Evolutionary conservation across 2,888 invertebrate genomes (phyloP), one percentile per base, ranked within the genome.

Genomic region (Tuta absoluta): DNA sequence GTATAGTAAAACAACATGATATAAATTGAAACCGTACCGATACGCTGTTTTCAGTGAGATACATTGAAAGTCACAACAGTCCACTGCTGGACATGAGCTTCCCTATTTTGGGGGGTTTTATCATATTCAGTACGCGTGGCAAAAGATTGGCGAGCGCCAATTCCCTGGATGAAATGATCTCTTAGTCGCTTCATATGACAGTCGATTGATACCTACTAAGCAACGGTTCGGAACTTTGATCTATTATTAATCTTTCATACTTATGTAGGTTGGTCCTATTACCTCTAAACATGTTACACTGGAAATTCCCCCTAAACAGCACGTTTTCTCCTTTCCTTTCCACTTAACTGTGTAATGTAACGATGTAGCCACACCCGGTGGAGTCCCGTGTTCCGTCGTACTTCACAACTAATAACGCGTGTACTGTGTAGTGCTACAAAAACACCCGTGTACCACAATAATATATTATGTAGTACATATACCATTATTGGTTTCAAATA

Each of bases 261-360:
- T 5, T 4, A 38, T 11, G 38, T 12, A 11, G 2, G 11, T 38
- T 10, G 12, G 11, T 11, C 11, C 38, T 38, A 38, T 38, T 38
- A 5, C 11, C 38, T 41, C 41, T n/a, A 8, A 37, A 4, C 12
- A 4, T 37, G 37, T 37, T 8, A 37, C 37, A 37, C 8, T n/a
- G 37, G 8, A 37, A 37, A 4, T 8, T 21, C 51, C 12, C 19
- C 12, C 8, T 1, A 21, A 23, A 23, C 4, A 12, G 12, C 2
- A 8, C 12, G 5, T 11, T 0, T 23, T 7, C 11, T 51, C 11
- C 21, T 23, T 51, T 51, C 23, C 51, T 23, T 23, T 12, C 51
- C 51, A 23, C 51, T 51, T 51, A 51, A 12, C 51, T 23, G 51
- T 51, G 51, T 21, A 51, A 51, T 51, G 51, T 21, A 17, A 45